These are phyloP conservation scores for Junco hyemalis DNA, from an alignment of 2,113 vertebrate genomes.

Conservation along the genomic window DNA sequence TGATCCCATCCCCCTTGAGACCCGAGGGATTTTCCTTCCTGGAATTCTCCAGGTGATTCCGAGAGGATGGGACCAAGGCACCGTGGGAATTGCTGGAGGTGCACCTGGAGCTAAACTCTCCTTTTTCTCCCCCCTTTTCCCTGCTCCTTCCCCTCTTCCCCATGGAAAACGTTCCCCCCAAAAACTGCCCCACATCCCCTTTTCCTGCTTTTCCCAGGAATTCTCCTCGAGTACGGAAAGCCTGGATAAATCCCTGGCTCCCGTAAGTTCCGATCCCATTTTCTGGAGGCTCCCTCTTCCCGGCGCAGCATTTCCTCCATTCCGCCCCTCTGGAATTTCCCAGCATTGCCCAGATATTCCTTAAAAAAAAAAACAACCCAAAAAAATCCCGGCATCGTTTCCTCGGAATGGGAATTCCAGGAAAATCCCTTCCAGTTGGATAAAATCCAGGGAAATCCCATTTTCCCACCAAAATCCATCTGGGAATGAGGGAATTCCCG, in stretches of 20 bases:
- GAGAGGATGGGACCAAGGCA: background rate
- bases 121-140: conserved; percentile 70
- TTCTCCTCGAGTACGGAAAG: conserved; percentile 88
- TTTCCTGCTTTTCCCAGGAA: conserved; percentile 82
- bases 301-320: conserved; percentile 76
- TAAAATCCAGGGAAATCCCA: background rate
- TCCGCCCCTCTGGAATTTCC: background rate
- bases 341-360: background rate
- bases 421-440: background rate
- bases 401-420: background rate
- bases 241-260: conserved; percentile 82
- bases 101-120: conserved; percentile 70
- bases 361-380: no score
- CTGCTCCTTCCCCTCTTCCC: conserved; percentile 41
- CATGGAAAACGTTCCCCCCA: background rate
- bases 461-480: background rate
- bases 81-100: background rate
- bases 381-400: background rate
- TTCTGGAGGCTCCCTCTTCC: conserved; percentile 58
- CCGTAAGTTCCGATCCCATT: conserved; percentile 83
- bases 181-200: background rate
- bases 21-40: fast-evolving
- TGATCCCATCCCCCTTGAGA: background rate
- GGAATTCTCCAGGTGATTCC: no score
- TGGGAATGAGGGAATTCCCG: background rate